These are phyloP conservation scores for Antigone vipio DNA, from an alignment of 2,113 vertebrate species.

Conservation along the genomic window DNA sequence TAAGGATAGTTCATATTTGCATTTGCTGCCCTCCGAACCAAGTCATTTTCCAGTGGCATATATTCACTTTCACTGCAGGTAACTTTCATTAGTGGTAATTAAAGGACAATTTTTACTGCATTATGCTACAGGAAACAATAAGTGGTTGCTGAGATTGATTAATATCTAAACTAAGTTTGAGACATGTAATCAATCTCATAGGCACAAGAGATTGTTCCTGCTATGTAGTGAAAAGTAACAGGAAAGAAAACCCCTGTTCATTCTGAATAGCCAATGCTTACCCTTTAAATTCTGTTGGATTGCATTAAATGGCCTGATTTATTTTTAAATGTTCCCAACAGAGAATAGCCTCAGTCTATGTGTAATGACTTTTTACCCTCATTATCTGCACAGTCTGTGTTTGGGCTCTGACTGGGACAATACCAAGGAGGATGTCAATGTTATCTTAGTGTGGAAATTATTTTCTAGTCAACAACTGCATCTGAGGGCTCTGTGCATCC, in stretches of 20 bases:
- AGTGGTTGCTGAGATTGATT: conserved; percentile 41
- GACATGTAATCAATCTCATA: conserved; percentile 23
- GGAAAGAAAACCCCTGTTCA: background rate
- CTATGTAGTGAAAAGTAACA: conserved; percentile 25
- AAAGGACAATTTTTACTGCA: conserved; percentile 39
- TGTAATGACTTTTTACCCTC: conserved; percentile 36
- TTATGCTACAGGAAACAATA: conserved; percentile 44
- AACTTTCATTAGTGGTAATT: conserved; percentile 47
- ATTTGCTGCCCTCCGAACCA: conserved; percentile 20
- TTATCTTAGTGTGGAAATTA: conserved; percentile 2
- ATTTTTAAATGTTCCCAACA: conserved; percentile 14
- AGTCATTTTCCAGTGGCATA: background rate
- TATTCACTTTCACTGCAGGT: conserved; percentile 24
- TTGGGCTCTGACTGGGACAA: background rate
- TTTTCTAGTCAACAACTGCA: background rate
- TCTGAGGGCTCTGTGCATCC: background rate
- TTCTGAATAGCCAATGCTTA: background rate
- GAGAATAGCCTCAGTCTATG: background rate
- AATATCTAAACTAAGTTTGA: conserved; percentile 17
- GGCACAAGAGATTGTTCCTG: background rate
- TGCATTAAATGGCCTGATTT: conserved; percentile 23
- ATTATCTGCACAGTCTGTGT: conserved; percentile 19
- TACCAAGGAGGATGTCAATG: conserved; percentile 1
- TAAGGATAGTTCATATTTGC: background rate
- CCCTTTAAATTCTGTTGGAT: background rate